These are phyloP conservation scores for Okapia johnstoni DNA, from an alignment of 2,113 vertebrate genomes.

Conservation along the genomic window DNA sequence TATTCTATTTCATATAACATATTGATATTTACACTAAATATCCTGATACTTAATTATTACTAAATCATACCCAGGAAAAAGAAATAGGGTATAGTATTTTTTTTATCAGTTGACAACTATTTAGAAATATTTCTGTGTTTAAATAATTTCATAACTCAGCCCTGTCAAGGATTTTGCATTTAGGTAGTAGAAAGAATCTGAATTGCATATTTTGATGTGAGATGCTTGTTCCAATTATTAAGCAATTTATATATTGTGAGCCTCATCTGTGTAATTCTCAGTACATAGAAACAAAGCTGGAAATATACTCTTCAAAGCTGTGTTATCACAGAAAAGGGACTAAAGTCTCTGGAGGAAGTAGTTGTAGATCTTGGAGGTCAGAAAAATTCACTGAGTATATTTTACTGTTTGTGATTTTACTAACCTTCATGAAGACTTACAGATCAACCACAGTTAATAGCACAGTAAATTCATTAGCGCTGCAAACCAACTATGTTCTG, in stretches of 20 bases:
- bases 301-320: background rate
- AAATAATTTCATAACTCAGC: slow-evolving; percentile 32
- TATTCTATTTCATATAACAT: background rate
- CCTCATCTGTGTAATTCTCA: background rate
- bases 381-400: background rate
- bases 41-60: background rate
- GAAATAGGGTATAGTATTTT: background rate
- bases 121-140: slow-evolving; percentile 26
- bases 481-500: slow-evolving; percentile 27
- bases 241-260: background rate
- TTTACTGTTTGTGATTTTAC: background rate
- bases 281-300: background rate
- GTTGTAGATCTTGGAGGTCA: background rate
- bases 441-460: background rate
- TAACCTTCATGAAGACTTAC: background rate
- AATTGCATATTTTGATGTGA: slow-evolving; percentile 33
- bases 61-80: background rate
- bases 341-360: background rate
- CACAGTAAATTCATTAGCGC: slow-evolving; percentile 16
- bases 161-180: background rate
- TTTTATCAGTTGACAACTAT: slow-evolving; percentile 18
- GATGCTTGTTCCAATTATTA: slow-evolving; percentile 32
- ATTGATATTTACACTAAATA: background rate
- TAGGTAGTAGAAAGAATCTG: background rate
- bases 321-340: background rate